Conservation (phyloP, 30 jellyfish, hydroid and myxozoan species). For the Aurelia aurita region DNA sequence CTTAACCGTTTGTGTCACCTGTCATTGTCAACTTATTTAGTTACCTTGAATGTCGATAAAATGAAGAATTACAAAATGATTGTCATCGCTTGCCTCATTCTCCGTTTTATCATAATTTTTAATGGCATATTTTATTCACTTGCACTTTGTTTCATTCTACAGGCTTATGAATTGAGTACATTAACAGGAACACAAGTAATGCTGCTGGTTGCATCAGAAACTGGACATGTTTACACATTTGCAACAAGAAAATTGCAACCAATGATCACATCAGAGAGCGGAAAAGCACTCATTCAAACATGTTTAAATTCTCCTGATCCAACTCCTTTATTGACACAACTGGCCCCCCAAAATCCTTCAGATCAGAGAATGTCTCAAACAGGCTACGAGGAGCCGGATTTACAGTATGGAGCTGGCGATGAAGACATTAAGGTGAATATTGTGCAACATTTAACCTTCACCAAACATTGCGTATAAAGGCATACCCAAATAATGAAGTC, state of each 20-base stretch:
- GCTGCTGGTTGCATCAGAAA: conserved; percentile 98
- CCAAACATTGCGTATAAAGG: too few species aligned
- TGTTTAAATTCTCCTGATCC: conserved; percentile 98
- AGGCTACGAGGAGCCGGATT: conserved; percentile 93
- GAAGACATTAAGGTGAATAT: conserved; percentile 78
- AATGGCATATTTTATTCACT: background rate
- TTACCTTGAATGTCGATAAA: too few species aligned
- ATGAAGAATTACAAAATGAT: too few species aligned
- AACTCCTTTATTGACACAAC: conserved; percentile 81
- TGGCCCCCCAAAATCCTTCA: conserved; percentile 70
- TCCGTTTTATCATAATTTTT: too few species aligned
- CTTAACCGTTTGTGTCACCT: too few species aligned
- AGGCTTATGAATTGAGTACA: conserved; percentile 98
- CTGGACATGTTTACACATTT: conserved; percentile 99
- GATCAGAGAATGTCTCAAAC: conserved; percentile 95
- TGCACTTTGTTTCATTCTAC: background rate
- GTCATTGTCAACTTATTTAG: too few species aligned
- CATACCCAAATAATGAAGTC: too few species aligned
- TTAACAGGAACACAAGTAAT: conserved; percentile 99
- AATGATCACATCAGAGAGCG: conserved; percentile 99
- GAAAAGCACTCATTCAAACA: conserved; percentile 98
- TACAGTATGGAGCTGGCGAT: conserved; percentile 81
- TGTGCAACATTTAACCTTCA: too few species aligned
- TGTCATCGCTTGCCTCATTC: too few species aligned
- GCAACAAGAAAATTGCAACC: conserved; percentile 99